Conservation (phyloP, 2,797 vertebrate genomes). For the Poecile montanus region DNA sequence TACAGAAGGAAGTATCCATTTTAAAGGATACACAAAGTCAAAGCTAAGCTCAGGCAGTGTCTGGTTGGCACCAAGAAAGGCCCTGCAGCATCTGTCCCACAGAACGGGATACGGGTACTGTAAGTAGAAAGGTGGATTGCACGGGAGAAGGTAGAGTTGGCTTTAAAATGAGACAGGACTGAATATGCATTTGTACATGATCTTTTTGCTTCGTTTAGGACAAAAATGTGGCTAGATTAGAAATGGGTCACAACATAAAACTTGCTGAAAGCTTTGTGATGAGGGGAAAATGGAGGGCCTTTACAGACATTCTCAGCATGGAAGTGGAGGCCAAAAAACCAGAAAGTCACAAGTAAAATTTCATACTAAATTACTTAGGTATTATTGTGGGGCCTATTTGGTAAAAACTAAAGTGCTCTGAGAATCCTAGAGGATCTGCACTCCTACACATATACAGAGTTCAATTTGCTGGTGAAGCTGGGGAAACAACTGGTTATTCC, state of each 20-base stretch:
- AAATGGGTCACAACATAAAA: not conserved
- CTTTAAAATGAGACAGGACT: not conserved
- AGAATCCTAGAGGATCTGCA: not conserved
- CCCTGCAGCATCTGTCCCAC: not conserved
- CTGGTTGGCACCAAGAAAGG: not conserved
- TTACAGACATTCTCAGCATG: not conserved
- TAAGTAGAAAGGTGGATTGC: not conserved
- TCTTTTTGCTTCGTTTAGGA: not conserved
- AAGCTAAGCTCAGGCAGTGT: not conserved
- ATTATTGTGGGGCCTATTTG: not conserved
- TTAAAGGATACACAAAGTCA: not conserved
- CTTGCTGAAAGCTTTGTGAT: not conserved
- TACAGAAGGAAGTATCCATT: not conserved
- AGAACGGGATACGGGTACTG: not conserved
- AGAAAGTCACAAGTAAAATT: not conserved
- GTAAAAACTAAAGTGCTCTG: not conserved
- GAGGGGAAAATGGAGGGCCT: not conserved
- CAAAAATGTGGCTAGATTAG: not conserved
- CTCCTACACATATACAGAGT: not conserved
- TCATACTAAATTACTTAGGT: not conserved
- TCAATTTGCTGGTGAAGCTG: not conserved
- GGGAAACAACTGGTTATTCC: not conserved
- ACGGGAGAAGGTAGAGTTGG: not conserved
- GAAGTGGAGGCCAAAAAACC: not conserved
- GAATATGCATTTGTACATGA: not conserved